phyloP scores from a whole-genome alignment of 2,888 invertebrate genomes.

The Rhamphomyia laevipes region DNA sequence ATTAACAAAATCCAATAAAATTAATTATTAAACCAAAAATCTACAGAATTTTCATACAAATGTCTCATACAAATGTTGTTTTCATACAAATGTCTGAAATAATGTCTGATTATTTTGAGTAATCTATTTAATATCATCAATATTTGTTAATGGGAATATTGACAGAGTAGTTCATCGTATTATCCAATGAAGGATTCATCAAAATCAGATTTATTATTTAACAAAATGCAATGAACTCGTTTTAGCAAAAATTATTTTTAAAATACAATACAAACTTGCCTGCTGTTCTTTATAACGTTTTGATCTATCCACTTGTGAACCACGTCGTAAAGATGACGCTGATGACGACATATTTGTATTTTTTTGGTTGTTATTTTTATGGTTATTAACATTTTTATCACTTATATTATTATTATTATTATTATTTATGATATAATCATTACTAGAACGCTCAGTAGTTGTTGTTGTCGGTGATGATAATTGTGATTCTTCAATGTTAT shows the following conservation, averaged over 20 bases:
- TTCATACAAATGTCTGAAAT: too few species aligned
- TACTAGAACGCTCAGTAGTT: slow-evolving; percentile 6
- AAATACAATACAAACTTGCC: slow-evolving; percentile 25
- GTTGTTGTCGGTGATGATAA: slow-evolving; percentile 9
- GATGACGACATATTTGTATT: slow-evolving; percentile 5
- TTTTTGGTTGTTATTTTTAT: slow-evolving; percentile 3
- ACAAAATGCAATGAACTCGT: too few species aligned
- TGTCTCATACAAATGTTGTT: too few species aligned
- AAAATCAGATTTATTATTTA: too few species aligned
- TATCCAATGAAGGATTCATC: too few species aligned
- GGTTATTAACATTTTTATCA: slow-evolving; percentile 10
- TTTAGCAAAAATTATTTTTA: not conserved
- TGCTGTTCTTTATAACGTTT: slow-evolving; percentile 34
- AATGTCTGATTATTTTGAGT: too few species aligned
- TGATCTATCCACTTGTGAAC: slow-evolving; percentile 26
- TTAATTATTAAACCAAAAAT: too few species aligned
- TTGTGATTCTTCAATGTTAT: slow-evolving; percentile 9
- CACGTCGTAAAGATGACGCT: slow-evolving; percentile 22
- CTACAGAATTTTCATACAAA: too few species aligned
- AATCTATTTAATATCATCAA: too few species aligned
- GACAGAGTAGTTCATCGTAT: too few species aligned
- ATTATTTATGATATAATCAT: slow-evolving; percentile 7
- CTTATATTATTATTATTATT: slow-evolving; percentile 8
- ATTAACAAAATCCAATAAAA: too few species aligned
- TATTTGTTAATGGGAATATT: too few species aligned